Conservation (phyloP, 2,888 invertebrate species). For the Yponomeuta malinellus region DNA sequence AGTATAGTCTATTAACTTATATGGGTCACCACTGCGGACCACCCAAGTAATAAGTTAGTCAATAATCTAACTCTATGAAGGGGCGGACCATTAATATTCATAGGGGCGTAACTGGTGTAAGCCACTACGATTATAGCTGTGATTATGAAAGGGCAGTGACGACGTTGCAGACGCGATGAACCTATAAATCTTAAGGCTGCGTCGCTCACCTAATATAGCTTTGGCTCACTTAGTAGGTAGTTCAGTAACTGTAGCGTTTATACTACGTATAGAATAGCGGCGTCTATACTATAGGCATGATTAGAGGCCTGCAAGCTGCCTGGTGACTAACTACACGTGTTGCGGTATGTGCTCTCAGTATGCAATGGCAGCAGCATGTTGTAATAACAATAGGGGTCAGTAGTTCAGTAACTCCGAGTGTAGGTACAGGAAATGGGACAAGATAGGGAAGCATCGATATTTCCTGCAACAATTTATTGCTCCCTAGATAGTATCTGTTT, state of each 20-base stretch:
- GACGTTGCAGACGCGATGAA: not conserved
- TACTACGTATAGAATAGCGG: not conserved
- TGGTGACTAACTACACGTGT: constrained; percentile 1
- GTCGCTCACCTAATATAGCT: not conserved
- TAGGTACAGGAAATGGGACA: not conserved
- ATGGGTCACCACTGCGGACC: constrained; percentile 1
- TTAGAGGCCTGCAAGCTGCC: constrained; percentile 1
- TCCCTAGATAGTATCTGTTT: not conserved
- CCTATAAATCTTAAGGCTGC: not conserved
- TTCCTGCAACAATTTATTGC: not conserved
- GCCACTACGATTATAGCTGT: constrained; percentile 5
- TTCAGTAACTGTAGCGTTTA: not conserved
- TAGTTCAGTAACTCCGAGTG: not conserved
- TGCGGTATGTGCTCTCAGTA: not conserved
- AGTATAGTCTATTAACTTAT: constrained; percentile 12
- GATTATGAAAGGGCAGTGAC: constrained; percentile 2
- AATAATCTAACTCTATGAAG: constrained; percentile 12
- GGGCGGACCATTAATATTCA: constrained; percentile 10
- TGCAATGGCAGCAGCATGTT: not conserved
- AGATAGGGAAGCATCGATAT: not conserved
- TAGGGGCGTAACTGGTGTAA: constrained; percentile 6
- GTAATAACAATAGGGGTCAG: constrained; percentile 1
- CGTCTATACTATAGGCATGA: not conserved
- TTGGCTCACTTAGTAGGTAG: not conserved
- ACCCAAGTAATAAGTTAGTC: constrained; percentile 2